phyloP scores from a whole-genome alignment of 1,140 invertebrate genomes.

The Temnothorax nylanderi region DNA sequence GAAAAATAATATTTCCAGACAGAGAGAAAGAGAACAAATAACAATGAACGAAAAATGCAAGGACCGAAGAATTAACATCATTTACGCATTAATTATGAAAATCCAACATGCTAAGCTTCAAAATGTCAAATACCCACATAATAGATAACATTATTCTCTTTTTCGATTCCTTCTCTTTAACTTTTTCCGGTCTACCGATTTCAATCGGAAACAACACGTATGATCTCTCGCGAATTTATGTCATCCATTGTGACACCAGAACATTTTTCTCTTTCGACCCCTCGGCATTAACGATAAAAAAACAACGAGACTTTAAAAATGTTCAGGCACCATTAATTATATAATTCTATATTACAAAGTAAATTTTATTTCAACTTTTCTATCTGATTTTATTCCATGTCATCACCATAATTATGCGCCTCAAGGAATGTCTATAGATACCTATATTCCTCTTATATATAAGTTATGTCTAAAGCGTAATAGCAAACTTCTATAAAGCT shows the following conservation, averaged over 20 bases:
- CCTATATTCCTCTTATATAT: background rate
- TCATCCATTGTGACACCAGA: background rate
- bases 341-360: background rate
- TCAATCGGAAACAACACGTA: background rate
- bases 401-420: background rate
- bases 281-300: background rate
- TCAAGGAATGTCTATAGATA: background rate
- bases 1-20: background rate
- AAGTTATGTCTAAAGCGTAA: conserved; percentile 14
- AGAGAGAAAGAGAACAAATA: background rate
- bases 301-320: background rate
- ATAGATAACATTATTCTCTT: background rate
- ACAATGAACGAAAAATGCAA: background rate
- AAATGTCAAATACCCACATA: background rate
- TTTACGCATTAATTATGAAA: background rate
- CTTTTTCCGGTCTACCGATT: background rate
- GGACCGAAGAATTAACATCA: background rate
- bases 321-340: background rate
- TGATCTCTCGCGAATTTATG: background rate
- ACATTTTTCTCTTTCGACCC: background rate
- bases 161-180: background rate
- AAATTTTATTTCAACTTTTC: background rate
- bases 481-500: conserved; percentile 23
- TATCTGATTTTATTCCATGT: conserved; percentile 5
- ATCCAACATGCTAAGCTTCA: background rate